A percentile compares a stretch with the other conserved stretches of the same genome.
Evolutionary conservation across 1,140 invertebrate species (phyloP).

Genomic region (Heliconius hewitsoni): DNA sequence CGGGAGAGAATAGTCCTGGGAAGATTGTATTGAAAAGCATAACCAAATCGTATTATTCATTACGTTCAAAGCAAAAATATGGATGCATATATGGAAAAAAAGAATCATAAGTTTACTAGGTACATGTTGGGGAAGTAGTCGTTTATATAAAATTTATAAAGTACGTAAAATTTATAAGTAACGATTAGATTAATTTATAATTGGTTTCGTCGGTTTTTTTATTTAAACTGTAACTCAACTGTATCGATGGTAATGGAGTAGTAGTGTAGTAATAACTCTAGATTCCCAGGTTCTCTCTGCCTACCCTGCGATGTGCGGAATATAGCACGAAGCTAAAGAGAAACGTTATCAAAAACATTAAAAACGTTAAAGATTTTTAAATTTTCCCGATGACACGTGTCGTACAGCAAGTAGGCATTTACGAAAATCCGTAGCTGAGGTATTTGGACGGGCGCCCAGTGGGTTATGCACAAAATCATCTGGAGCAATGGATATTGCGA

Average conservation of each 20-base stretch:
- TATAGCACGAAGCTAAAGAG: background rate
- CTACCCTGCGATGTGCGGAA: no score
- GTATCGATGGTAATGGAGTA: no score
- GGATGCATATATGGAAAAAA: background rate
- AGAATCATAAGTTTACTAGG: background rate
- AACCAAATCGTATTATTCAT: background rate
- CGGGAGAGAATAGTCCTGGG: conserved; percentile 22
- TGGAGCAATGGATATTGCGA: conserved; percentile 19
- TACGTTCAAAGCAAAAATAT: background rate
- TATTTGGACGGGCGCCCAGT: conserved; percentile 40
- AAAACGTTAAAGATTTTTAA: background rate
- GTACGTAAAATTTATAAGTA: no score
- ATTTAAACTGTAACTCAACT: no score
- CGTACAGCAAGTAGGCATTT: conserved; percentile 23
- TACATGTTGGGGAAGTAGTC: no score
- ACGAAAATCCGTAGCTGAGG: conserved; percentile 29
- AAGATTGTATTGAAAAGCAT: conserved; percentile 11
- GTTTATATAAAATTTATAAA: no score
- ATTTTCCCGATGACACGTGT: conserved; percentile 25
- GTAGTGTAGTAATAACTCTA: no score
- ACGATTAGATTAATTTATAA: no score
- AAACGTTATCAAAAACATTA: background rate
- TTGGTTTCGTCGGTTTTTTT: no score
- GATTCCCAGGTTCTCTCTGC: no score
- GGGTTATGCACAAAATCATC: conserved; percentile 33